phyloP scores from a whole-genome alignment of 2,113 vertebrate genomes.

The Gallinago media region DNA sequence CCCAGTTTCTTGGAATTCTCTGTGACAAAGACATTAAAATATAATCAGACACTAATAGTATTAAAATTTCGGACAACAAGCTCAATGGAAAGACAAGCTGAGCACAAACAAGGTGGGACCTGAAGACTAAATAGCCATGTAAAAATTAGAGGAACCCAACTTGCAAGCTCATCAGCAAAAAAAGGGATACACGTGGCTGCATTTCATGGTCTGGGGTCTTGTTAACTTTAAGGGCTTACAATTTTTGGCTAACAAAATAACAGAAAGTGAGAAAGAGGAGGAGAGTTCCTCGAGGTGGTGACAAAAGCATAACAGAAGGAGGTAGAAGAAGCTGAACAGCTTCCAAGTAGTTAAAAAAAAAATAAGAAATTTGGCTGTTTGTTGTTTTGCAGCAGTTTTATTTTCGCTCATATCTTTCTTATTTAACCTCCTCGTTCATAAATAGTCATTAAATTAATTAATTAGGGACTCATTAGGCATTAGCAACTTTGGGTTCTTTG shows the following conservation, averaged over 20 bases:
- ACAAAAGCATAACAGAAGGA: not conserved
- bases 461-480: not conserved
- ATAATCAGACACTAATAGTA: not conserved
- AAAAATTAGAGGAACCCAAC: not conserved
- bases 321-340: not conserved
- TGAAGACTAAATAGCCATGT: fast-evolving
- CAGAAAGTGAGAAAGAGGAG: not conserved
- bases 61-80: not conserved
- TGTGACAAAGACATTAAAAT: not conserved
- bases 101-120: not conserved
- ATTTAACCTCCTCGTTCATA: not conserved
- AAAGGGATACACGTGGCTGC: not conserved
- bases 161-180: not conserved
- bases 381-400: not conserved
- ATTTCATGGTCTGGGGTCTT: fast-evolving
- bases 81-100: not conserved
- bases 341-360: not conserved
- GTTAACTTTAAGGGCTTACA: not conserved
- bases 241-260: not conserved
- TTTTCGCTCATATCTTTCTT: not conserved
- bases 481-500: not conserved
- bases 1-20: not conserved
- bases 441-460: not conserved
- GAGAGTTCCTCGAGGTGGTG: not conserved
- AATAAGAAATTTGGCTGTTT: not conserved